These are phyloP conservation scores for Aleadryas rufinucha DNA, from an alignment of 2,113 vertebrate genomes.

Conservation along the genomic window DNA sequence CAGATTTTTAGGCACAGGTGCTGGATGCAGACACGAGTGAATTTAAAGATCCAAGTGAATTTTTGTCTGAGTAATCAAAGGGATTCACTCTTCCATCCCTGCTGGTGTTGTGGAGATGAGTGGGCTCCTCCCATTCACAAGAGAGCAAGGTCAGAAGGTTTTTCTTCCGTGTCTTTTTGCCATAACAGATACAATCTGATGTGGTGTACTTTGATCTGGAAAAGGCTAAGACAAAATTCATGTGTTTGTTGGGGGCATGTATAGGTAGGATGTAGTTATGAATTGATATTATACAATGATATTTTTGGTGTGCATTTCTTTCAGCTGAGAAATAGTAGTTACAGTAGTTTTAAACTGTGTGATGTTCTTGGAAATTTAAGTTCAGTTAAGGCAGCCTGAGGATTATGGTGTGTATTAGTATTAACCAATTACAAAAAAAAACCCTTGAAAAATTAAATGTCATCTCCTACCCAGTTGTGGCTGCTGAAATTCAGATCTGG, in stretches of 20 bases:
- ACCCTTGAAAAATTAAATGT: slow-evolving; percentile 38
- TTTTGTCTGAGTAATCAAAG: not conserved
- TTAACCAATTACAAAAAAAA: slow-evolving; percentile 16
- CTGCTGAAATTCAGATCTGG: slow-evolving; percentile 25
- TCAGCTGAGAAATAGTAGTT: not conserved
- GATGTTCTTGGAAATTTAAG: not conserved
- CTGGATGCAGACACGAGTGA: not conserved
- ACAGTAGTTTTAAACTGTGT: not conserved
- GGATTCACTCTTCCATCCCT: not conserved
- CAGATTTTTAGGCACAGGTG: not conserved
- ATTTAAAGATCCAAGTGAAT: not conserved
- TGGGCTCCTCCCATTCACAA: not conserved
- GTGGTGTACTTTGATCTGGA: not conserved
- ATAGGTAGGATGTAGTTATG: not conserved
- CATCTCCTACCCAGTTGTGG: not conserved
- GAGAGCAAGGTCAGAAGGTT: not conserved
- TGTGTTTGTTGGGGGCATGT: rapidly evolving
- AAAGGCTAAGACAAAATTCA: not conserved
- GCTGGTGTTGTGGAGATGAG: not conserved
- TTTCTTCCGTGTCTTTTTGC: not conserved
- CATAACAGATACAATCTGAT: not conserved
- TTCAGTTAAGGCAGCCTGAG: not conserved
- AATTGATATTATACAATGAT: not conserved
- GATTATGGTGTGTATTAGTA: not conserved
- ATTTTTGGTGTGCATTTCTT: not conserved